Evolutionary conservation across 2,797 vertebrate species (phyloP).

Genomic region (Sciurus vulgaris): DNA sequence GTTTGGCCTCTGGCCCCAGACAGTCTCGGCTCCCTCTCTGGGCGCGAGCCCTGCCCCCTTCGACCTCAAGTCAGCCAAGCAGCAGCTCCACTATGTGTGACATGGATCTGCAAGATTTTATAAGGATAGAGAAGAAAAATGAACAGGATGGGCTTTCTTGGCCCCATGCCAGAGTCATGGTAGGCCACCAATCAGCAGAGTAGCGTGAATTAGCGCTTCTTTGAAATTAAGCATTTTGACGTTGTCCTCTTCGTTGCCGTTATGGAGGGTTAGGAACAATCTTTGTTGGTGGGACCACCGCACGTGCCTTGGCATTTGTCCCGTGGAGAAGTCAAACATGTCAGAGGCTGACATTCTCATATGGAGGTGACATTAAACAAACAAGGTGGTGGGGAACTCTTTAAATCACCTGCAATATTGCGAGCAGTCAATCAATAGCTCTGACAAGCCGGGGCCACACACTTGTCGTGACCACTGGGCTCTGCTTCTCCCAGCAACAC

Average conservation of each 20-base stretch:
- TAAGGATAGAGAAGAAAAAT: conserved; percentile 48
- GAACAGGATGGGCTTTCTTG: not conserved
- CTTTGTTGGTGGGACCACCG: not conserved
- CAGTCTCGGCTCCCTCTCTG: not conserved
- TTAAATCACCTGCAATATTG: conserved; percentile 77
- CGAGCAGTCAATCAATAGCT: conserved; percentile 57
- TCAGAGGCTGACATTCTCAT: conserved; percentile 72
- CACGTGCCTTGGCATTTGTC: conserved; percentile 66
- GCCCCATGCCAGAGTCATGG: conserved; percentile 1
- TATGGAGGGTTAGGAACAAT: conserved; percentile 11
- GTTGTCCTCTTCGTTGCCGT: not conserved
- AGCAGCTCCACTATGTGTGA: not conserved
- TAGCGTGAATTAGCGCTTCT: conserved; percentile 35
- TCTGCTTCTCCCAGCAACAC: conserved; percentile 60
- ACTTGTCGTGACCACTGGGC: not conserved
- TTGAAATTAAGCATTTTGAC: conserved; percentile 66
- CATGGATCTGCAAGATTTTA: conserved; percentile 28
- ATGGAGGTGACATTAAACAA: conserved; percentile 75
- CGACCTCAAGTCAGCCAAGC: not conserved
- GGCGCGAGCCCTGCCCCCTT: not conserved
- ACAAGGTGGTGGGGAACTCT: conserved; percentile 64
- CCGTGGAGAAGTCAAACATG: conserved; percentile 50
- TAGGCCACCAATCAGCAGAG: not conserved
- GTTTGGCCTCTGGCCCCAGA: conserved; percentile 73
- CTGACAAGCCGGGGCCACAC: conserved; percentile 45